Conservation (phyloP, 2,797 vertebrate genomes). For the Ceryle rudis region DNA sequence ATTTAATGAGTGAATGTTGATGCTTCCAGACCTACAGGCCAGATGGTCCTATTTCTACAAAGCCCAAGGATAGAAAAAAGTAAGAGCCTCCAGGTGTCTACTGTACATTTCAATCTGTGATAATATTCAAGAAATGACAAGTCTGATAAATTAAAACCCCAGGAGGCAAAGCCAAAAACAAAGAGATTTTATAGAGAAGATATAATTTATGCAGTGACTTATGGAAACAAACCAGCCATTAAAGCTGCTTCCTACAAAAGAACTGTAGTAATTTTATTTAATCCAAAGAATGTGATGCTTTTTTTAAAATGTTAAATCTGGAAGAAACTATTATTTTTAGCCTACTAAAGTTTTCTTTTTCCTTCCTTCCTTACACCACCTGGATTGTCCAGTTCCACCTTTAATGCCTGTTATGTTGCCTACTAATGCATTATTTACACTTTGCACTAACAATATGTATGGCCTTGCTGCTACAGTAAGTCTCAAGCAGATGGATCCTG, state of each 20-base stretch:
- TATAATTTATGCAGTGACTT: conserved; percentile 22
- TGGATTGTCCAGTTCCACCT: not conserved
- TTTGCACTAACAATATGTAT: not conserved
- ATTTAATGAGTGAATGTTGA: conserved; percentile 70
- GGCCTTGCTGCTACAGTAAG: not conserved
- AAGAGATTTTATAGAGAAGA: conserved; percentile 14
- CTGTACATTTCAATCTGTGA: conserved; percentile 60
- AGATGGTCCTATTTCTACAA: conserved; percentile 61
- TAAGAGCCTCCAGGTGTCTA: conserved; percentile 66
- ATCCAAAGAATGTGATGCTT: not conserved
- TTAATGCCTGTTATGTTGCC: not conserved
- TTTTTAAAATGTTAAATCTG: not conserved
- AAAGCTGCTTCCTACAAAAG: not conserved
- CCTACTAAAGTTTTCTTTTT: not conserved
- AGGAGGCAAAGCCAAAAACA: conserved; percentile 34
- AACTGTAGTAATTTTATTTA: not conserved
- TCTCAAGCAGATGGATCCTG: not conserved
- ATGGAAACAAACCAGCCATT: conserved; percentile 25
- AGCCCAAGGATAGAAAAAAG: conserved; percentile 47
- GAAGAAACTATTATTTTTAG: not conserved
- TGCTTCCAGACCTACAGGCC: conserved; percentile 67
- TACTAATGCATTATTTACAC: not conserved
- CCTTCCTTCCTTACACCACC: not conserved
- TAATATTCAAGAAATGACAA: conserved; percentile 59
- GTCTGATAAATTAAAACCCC: conserved; percentile 49